phyloP scores from a whole-genome alignment of 2,797 vertebrate species.

The Buphagus erythrorhynchus region DNA sequence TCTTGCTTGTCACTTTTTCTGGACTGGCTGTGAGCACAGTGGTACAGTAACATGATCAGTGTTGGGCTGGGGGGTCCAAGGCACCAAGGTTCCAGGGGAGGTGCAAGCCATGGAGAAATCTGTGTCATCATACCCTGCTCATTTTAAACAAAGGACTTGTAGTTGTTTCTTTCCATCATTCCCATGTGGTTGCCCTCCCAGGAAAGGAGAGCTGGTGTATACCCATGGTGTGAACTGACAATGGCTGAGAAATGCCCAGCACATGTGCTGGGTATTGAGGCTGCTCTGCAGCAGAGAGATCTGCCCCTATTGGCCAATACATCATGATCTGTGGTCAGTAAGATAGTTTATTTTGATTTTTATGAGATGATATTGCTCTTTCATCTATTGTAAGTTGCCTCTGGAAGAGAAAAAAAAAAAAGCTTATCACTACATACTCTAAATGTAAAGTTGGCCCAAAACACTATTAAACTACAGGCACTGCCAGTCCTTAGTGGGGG shows the following conservation, averaged over 20 bases:
- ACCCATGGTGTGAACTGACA: neutral
- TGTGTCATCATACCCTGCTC: neutral
- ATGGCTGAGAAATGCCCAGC: neutral
- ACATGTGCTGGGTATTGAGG: fast-evolving
- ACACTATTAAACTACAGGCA: neutral
- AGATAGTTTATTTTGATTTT: neutral
- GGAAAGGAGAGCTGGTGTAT: neutral
- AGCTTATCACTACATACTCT: neutral
- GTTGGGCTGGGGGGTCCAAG: neutral
- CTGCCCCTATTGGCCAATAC: neutral
- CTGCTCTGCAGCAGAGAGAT: neutral
- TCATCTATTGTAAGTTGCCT: neutral
- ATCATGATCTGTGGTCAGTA: neutral
- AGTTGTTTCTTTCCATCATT: neutral
- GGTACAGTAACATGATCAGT: neutral
- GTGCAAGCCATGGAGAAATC: neutral
- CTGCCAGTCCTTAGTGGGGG: neutral
- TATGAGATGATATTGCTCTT: neutral
- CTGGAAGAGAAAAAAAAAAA: neutral
- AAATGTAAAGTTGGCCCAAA: neutral
- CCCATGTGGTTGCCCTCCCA: neutral
- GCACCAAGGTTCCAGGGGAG: neutral
- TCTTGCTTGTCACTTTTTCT: neutral
- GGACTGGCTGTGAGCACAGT: fast-evolving
- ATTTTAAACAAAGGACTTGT: neutral